Conservation (phyloP, 2,888 invertebrate genomes). For the Rhaphigaster nebulosa region DNA sequence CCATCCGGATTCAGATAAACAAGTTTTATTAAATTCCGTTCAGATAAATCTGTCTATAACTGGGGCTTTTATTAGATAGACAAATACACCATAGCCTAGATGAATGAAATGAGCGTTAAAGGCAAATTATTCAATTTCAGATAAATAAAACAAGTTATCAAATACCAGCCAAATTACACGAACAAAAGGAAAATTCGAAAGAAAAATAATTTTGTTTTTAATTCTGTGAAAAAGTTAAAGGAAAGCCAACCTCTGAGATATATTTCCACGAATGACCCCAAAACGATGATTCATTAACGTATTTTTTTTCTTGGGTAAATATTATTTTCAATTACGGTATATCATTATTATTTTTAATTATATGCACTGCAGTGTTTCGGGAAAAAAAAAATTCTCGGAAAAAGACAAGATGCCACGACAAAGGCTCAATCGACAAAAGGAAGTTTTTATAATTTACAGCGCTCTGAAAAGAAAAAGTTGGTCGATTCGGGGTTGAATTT, state of each 20-base stretch:
- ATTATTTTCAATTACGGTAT: not conserved
- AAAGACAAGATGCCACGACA: constrained; percentile 7
- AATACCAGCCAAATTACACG: no score
- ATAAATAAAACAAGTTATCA: no score
- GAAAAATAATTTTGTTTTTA: not conserved
- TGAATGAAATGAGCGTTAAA: no score
- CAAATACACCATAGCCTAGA: no score
- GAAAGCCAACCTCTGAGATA: not conserved
- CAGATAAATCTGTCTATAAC: no score
- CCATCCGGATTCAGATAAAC: no score
- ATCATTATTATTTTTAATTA: not conserved
- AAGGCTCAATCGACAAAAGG: not conserved
- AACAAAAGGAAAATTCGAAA: no score
- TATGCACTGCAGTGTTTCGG: not conserved
- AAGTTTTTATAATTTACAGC: not conserved
- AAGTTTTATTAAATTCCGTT: no score
- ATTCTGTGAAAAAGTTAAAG: not conserved
- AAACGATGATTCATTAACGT: not conserved
- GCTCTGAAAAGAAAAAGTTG: not conserved
- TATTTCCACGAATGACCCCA: not conserved
- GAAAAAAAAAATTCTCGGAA: not conserved
- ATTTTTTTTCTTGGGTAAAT: no score
- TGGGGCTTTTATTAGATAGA: no score
- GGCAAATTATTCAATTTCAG: no score
- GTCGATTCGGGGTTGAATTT: constrained; percentile 1